Evolutionary conservation across 2,888 invertebrate genomes (phyloP).

Genomic region (Anthrax anthrax): DNA sequence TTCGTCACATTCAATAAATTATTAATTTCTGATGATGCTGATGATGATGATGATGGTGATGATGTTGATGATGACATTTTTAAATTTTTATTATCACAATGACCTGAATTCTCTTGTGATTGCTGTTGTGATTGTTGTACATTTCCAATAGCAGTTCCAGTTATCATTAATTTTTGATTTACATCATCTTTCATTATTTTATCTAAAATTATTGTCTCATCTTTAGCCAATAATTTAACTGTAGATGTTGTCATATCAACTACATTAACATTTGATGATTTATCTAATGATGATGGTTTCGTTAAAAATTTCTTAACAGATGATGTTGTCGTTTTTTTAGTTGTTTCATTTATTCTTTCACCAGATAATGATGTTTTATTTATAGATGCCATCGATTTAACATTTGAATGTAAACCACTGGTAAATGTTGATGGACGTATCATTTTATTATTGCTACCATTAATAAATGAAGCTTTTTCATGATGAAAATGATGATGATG

Average conservation of each 20-base stretch:
- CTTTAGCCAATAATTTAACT: background rate
- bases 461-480: background rate
- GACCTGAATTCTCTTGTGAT: background rate
- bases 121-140: background rate
- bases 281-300: slow-evolving; percentile 6
- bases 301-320: slow-evolving; percentile 23
- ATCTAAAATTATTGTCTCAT: slow-evolving; percentile 15
- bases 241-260: background rate
- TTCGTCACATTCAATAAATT: background rate
- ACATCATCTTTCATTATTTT: slow-evolving; percentile 13
- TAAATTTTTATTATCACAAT: background rate
- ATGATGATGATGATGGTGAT: slow-evolving; percentile 1
- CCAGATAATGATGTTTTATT: slow-evolving; percentile 27
- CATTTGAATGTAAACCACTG: slow-evolving; percentile 15
- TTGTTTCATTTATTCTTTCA: slow-evolving; percentile 24
- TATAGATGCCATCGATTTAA: slow-evolving; percentile 13
- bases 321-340: slow-evolving; percentile 24
- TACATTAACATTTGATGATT: background rate
- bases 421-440: slow-evolving; percentile 21
- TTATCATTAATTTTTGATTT: slow-evolving; percentile 10
- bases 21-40: slow-evolving; percentile 1
- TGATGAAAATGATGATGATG: slow-evolving; percentile 8
- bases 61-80: slow-evolving; percentile 13
- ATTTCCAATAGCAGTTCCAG: background rate
- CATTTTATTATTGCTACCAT: slow-evolving; percentile 12